Evolutionary conservation across 2,888 invertebrate genomes (phyloP), one percentile per base, ranked within the genome.

Genomic region (Microctonus brassicae): DNA sequence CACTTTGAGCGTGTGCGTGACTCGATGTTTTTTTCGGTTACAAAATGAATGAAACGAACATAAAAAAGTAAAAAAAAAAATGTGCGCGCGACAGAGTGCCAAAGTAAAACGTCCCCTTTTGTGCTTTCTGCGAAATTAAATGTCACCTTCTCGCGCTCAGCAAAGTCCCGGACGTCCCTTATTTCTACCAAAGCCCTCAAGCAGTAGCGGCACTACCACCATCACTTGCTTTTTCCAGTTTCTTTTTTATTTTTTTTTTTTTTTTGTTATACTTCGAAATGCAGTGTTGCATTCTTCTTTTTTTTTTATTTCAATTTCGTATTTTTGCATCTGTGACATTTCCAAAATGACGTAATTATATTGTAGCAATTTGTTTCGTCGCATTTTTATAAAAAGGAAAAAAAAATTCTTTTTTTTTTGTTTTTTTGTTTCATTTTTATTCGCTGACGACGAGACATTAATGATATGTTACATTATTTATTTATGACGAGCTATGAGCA

Each of bases 51-150:
- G 34, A 17, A 33, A 22, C 17, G 34, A 34, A 33, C n/a, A n/a
- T n/a, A 70, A 63, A 72, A 22, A 63, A 68, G 55, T 69, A 58
- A 71, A 29, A 29, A 36, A 26, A 20, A 52, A 29, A 66, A 39
- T 33, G 66, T 29, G 75, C 78, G 74, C 77, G 77, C 79, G 80
- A 81, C 79, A 80, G 80, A 82, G 80, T 81, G 81, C 82, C 82
- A 82, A 81, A 82, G 81, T 78, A 81, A 83, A 81, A 82, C 76
- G 80, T 83, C 78, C 77, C 76, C 74, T 75, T 76, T 76, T 69
- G 74, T 79, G 83, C 85, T 84, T 78, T 85, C 79, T 81, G 77
- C 79, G 81, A 82, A 83, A 85, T 85, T 84, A 85, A 85, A 85
- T 79, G 83, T 82, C 81, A 80, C 68, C 77, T 39, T 60, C 73